Evolutionary conservation across 2,888 invertebrate species (phyloP), one percentile per base, ranked within the genome.

Genomic region (Serripes groenlandicus): DNA sequence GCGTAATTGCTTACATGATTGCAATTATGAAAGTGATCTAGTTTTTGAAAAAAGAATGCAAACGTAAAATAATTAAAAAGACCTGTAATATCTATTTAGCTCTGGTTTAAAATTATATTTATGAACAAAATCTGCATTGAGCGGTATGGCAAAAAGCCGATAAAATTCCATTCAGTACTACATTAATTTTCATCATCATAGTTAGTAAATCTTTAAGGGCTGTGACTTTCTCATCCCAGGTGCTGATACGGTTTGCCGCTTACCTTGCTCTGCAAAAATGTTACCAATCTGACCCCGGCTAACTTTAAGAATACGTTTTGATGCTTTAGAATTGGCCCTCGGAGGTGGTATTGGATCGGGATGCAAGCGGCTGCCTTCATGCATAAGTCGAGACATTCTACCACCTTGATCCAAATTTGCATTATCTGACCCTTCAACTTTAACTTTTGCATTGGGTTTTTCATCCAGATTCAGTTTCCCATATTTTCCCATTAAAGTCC

Each of bases 381-480:
- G 90, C 89, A 93, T 92, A 34, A 93, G 75, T 11, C 91, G 84
- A 18, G 91, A 91, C 90, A 93, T 90, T 69, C 92, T 77, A 9
- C 90, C 91, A 37, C 92, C 92, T 81, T 88, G 81, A 42, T 91
- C 93, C 21, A 93, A 78, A 42, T 87, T 89, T 0, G 92, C 92
- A 62, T 85, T 87, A 15, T 90, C 90, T 66, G 75, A 52, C 0
- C 89, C 91, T 58, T 84, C 87, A 5, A 88, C 89, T 66, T 82
- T 89, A 0, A 93, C 92, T 60, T 91, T 87, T 15, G 92, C 89
- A 30, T 75, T 88, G 1, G 90, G 91, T 73, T 88, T 82, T 26
- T 88, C 78, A 32, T 87, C 83, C 7, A 72, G 58, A 0, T 89
- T 89, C 35, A 88, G 81, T 49, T 87, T 88, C 0, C 91, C 91